Evolutionary conservation across 2,888 invertebrate species (phyloP), one percentile per base, ranked within the genome.

Genomic region (Polylopha cassiicola): DNA sequence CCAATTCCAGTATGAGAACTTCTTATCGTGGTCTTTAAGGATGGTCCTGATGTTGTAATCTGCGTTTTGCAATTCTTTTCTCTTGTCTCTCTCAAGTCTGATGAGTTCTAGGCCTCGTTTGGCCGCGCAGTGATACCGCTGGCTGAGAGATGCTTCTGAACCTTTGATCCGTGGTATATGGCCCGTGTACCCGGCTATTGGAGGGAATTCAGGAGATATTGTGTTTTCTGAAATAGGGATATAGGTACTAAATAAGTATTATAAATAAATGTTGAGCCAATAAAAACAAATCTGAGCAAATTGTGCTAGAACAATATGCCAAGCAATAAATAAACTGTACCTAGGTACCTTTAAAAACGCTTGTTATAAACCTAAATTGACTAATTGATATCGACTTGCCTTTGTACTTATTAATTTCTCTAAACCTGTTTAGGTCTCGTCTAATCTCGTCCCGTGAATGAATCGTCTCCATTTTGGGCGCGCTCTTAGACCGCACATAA

Each of bases 171-270:
- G 84, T 2, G 91, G 91, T 44, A 92, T 91, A 62, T 91, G 91
- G 2, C 91, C 92, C 0, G 92, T 91, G 68, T 92, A 91, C 4
- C 92, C 91, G 0, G 91, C 89, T 53, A 91, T 91, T 8, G 91
- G 91, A 10, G 91, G 91, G 53, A 87, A 88, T 60, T 91, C 90
- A 0, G 91, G 87, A 4, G 91, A 89, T 64, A 88, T 85, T 47
- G 88, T 86, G 68, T 88, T 88, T 54, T 89, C 91, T 90, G 80
- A 37, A 82, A 75, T 41, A 46, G 29, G 37, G 29, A 22, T 33
- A 2, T 14, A 29, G 0, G 14, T 14, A 11, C 14, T 7, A 24
- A 6, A 11, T 7, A 6, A 7, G 11, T 5, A n/a, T 9, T n/a
- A n/a, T n/a, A n/a, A n/a, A n/a, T n/a, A n/a, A n/a, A n/a, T n/a